A percentile compares a stretch with the other conserved stretches of the same genome.
Conservation (phyloP, 2,797 vertebrate genomes). For the Tenualosa thibaudeaui region DNA sequence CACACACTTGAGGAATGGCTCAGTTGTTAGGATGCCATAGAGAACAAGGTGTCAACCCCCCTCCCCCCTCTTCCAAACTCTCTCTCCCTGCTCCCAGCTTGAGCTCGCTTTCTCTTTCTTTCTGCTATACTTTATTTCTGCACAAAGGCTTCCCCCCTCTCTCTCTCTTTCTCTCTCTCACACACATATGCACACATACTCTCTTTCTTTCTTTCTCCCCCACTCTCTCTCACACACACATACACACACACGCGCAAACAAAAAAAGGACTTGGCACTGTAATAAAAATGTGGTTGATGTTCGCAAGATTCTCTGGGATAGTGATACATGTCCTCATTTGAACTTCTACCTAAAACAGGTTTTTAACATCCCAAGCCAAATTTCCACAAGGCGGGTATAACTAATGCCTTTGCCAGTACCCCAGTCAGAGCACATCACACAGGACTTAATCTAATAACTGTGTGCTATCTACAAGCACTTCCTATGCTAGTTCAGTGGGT, state of each 20-base stretch:
- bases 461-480: conserved; percentile 14
- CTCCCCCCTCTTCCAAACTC: neutral
- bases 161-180: conserved; percentile 33
- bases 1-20: conserved; percentile 30
- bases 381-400: conserved; percentile 59
- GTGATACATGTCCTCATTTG: conserved; percentile 71
- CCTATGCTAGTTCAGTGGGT: neutral
- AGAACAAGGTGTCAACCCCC: conserved; percentile 15
- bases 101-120: neutral
- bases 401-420: conserved; percentile 23
- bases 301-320: conserved; percentile 67
- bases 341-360: conserved; percentile 70
- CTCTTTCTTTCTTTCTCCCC: conserved; percentile 26
- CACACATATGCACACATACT: conserved; percentile 34
- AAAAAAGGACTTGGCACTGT: conserved; percentile 63
- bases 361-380: conserved; percentile 64
- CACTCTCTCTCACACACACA: conserved; percentile 33
- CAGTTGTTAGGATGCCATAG: conserved; percentile 22
- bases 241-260: conserved; percentile 43
- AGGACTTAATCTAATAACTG: conserved; percentile 55
- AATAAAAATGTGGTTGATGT: conserved; percentile 74
- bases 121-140: conserved; percentile 29
- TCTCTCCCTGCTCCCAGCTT: neutral
- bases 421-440: neutral
- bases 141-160: neutral